Conservation (phyloP, 2,113 vertebrate species). For the Oncorhynchus tshawytscha region DNA sequence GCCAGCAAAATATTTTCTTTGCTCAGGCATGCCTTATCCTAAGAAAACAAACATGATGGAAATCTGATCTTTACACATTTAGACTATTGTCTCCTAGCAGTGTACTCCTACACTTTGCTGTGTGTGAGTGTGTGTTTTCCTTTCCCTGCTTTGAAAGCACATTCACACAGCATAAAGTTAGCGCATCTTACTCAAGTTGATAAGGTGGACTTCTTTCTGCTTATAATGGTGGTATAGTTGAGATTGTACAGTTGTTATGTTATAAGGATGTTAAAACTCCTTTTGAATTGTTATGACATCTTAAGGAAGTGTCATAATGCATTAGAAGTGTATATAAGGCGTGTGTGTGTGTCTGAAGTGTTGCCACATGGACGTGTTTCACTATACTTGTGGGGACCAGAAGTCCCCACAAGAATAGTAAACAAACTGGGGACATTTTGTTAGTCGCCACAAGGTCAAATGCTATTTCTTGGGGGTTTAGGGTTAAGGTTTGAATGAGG, state of each 20-base stretch:
- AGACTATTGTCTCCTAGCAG: slow-evolving; percentile 61
- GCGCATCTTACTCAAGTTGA: background rate
- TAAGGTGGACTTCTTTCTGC: background rate
- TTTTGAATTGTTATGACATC: too few species aligned
- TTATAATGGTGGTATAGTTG: too few species aligned
- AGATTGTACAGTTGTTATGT: too few species aligned
- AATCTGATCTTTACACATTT: slow-evolving; percentile 69
- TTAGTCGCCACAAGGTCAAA: too few species aligned
- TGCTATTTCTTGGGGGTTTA: too few species aligned
- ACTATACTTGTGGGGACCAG: too few species aligned
- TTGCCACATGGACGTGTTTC: background rate
- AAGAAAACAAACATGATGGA: slow-evolving; percentile 75
- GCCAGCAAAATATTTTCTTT: slow-evolving; percentile 74
- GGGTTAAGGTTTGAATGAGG: too few species aligned
- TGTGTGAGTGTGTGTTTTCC: slow-evolving; percentile 48
- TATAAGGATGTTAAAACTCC: too few species aligned
- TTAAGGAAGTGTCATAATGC: too few species aligned
- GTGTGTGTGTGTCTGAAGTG: background rate
- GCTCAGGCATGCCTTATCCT: slow-evolving; percentile 72
- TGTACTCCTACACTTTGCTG: background rate
- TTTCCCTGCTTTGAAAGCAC: slow-evolving; percentile 38
- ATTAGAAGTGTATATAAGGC: too few species aligned
- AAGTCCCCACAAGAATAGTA: too few species aligned
- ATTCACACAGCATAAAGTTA: slow-evolving; percentile 30
- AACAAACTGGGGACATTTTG: too few species aligned